Percentiles rank a stretch among this genome's conserved stretches.
phyloP scores from a whole-genome alignment of 2,888 invertebrate genomes.

The Drosophila anceps region DNA sequence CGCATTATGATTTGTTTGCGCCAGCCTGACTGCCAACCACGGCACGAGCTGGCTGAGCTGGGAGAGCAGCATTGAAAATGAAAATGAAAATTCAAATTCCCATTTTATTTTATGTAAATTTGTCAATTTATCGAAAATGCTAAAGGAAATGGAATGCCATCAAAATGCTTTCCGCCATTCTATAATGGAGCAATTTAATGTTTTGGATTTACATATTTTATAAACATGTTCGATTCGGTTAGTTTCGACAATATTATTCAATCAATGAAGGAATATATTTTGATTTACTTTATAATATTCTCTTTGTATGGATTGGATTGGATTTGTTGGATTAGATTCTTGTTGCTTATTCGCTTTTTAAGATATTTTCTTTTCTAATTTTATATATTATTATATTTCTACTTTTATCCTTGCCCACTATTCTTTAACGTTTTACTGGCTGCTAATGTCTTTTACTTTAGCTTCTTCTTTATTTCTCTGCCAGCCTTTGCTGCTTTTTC shows the following conservation, averaged over 20 bases:
- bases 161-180: slow-evolving; percentile 29
- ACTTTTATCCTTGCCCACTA: neutral
- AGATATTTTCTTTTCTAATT: neutral
- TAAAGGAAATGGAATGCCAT: slow-evolving; percentile 39
- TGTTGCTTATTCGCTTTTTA: neutral
- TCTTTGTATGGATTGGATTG: neutral
- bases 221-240: neutral
- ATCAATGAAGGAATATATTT: neutral
- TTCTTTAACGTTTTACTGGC: neutral
- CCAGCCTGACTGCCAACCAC: slow-evolving; percentile 1
- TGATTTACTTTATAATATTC: neutral
- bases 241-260: neutral
- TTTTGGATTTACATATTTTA: slow-evolving; percentile 38
- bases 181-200: slow-evolving; percentile 46
- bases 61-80: slow-evolving; percentile 9
- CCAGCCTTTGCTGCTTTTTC: neutral
- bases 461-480: neutral
- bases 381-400: too few species aligned
- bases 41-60: neutral
- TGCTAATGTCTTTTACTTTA: neutral
- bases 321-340: too few species aligned
- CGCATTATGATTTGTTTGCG: slow-evolving; percentile 62
- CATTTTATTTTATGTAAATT: slow-evolving; percentile 60
- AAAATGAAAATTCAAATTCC: slow-evolving; percentile 4
- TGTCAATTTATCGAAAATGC: slow-evolving; percentile 53